These are phyloP conservation scores for Gisinianus flammeolus DNA, from an alignment of 2,888 invertebrate species.

Conservation along the genomic window DNA sequence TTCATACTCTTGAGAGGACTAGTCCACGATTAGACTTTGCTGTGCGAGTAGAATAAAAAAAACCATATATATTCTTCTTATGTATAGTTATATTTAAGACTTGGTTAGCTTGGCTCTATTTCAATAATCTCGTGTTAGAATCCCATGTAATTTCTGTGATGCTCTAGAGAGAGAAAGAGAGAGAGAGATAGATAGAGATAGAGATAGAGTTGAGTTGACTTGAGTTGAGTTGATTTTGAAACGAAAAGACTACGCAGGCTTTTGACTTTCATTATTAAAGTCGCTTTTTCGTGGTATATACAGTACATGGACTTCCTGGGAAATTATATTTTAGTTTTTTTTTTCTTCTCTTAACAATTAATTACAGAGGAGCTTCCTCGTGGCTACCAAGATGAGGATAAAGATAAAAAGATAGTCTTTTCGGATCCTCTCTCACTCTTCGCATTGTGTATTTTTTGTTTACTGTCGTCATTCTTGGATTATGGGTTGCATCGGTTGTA, in stretches of 20 bases:
- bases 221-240: neutral
- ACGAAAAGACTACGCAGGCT: neutral
- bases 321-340: neutral
- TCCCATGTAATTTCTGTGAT: neutral
- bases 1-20: neutral
- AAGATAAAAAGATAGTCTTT: neutral
- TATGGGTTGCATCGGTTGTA: slow-evolving; percentile 10
- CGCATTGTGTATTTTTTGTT: neutral
- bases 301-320: neutral
- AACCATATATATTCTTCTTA: neutral
- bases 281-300: neutral
- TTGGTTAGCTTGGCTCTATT: slow-evolving; percentile 18
- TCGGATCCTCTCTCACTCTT: neutral
- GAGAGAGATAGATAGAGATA: neutral
- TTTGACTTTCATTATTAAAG: neutral
- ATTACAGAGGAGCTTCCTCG: neutral
- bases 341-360: neutral
- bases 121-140: slow-evolving; percentile 24
- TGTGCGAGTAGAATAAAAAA: neutral
- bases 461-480: neutral
- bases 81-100: neutral
- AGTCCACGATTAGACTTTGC: neutral
- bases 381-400: neutral
- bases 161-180: slow-evolving; percentile 20
- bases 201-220: neutral